These are phyloP conservation scores for Platichthys stellatus DNA, from an alignment of 2,113 vertebrate genomes.

Conservation along the genomic window DNA sequence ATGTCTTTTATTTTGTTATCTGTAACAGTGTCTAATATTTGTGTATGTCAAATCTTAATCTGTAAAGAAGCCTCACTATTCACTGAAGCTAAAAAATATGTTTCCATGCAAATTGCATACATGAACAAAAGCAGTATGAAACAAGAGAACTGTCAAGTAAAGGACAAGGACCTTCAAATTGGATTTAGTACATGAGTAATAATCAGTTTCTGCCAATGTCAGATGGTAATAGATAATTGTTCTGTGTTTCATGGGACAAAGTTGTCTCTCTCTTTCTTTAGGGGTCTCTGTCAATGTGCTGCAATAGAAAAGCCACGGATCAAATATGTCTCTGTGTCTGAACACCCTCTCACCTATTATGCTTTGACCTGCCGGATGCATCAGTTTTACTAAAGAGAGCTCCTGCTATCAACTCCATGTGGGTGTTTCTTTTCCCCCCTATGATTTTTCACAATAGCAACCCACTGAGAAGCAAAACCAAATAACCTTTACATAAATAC, in stretches of 20 bases:
- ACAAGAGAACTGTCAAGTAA: neutral
- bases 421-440: too few relatives aligned
- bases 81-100: neutral
- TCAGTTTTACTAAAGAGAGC: neutral
- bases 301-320: conserved; percentile 29
- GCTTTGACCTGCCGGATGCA: conserved; percentile 41
- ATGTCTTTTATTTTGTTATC: too few relatives aligned
- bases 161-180: too few relatives aligned
- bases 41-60: neutral
- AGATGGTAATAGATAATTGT: neutral
- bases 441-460: conserved; percentile 40
- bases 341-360: conserved; percentile 17
- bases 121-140: neutral
- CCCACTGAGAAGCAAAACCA: conserved; percentile 34
- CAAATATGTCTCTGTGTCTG: conserved; percentile 19
- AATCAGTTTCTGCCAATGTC: neutral
- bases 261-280: neutral
- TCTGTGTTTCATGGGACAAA: neutral
- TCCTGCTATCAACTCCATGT: too few relatives aligned
- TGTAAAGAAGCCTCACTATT: neutral
- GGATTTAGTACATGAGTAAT: neutral
- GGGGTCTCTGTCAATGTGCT: conserved; percentile 18
- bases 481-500: conserved; percentile 48
- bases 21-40: too few relatives aligned
- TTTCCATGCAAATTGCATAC: neutral